Evolutionary conservation across 2,797 vertebrate genomes (phyloP).

Genomic region (Erethizon dorsatum): DNA sequence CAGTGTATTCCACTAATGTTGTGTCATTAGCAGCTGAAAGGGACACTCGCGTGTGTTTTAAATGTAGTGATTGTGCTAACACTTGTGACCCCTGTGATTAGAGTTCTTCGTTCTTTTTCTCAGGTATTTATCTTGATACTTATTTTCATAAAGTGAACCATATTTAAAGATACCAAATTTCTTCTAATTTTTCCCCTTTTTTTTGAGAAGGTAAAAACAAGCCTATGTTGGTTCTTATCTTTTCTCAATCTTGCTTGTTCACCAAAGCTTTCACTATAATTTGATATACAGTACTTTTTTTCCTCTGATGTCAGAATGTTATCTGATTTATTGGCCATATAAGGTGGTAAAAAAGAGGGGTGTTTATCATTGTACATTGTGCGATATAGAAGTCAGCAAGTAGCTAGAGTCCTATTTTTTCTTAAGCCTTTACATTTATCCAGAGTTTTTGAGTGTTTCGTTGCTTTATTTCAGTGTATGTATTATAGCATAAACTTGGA

Average conservation of each 20-base stretch:
- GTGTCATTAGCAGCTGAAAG: neutral
- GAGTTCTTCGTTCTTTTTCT: conserved; percentile 14
- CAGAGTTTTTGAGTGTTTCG: neutral
- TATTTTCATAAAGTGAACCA: conserved; percentile 63
- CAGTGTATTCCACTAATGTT: neutral
- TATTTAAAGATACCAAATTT: conserved; percentile 30
- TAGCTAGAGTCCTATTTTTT: conserved; percentile 35
- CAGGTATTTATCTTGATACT: conserved; percentile 36
- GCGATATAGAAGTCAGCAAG: neutral
- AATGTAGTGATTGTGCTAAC: neutral
- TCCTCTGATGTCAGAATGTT: conserved; percentile 56
- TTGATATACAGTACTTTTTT: conserved; percentile 12
- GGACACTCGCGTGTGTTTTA: neutral
- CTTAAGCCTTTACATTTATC: conserved; percentile 44
- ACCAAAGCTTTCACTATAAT: conserved; percentile 35
- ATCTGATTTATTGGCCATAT: neutral
- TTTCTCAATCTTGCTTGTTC: conserved; percentile 54
- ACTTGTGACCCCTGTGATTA: neutral
- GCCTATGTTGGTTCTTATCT: neutral
- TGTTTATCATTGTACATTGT: conserved; percentile 44
- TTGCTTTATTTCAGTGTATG: neutral
- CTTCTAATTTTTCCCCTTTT: neutral
- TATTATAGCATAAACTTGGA: neutral
- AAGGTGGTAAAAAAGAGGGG: neutral
- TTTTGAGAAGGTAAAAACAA: conserved; percentile 59